phyloP scores from a whole-genome alignment of 1,140 invertebrate genomes.

The Drosophila pallidifrons region DNA sequence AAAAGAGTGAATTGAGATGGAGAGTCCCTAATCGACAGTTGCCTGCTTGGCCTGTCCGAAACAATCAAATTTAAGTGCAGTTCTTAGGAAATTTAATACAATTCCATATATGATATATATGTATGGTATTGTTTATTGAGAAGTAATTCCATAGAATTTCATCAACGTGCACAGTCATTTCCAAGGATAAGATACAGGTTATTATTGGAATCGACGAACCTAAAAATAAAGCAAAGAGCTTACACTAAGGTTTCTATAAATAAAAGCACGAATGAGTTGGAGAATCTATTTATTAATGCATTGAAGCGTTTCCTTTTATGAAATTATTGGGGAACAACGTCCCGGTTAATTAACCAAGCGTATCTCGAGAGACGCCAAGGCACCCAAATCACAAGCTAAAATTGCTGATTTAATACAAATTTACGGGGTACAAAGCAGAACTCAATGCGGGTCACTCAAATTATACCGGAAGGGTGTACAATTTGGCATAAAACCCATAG shows the following conservation, averaged over 20 bases:
- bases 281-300: conserved; percentile 27
- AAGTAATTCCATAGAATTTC: neutral
- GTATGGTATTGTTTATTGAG: neutral
- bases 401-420: conserved; percentile 69
- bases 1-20: neutral
- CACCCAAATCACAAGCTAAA: conserved; percentile 64
- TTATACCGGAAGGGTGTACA: conserved; percentile 22
- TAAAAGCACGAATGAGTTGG: neutral
- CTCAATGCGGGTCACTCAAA: conserved; percentile 60
- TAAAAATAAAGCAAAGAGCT: neutral
- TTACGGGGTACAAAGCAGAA: conserved; percentile 18
- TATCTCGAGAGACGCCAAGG: conserved; percentile 33
- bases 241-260: neutral
- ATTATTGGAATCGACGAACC: neutral
- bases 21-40: conserved; percentile 5
- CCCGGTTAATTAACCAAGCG: conserved; percentile 67
- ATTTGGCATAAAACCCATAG: conserved; percentile 7
- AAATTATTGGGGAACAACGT: conserved; percentile 42
- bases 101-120: neutral
- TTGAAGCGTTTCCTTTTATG: conserved; percentile 5
- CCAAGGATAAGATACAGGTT: neutral
- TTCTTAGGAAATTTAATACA: conserved; percentile 19
- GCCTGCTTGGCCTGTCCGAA: neutral
- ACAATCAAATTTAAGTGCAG: conserved; percentile 15
- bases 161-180: neutral